Evolutionary conservation across 2,888 invertebrate genomes (phyloP).

Genomic region (Phortica okadai): DNA sequence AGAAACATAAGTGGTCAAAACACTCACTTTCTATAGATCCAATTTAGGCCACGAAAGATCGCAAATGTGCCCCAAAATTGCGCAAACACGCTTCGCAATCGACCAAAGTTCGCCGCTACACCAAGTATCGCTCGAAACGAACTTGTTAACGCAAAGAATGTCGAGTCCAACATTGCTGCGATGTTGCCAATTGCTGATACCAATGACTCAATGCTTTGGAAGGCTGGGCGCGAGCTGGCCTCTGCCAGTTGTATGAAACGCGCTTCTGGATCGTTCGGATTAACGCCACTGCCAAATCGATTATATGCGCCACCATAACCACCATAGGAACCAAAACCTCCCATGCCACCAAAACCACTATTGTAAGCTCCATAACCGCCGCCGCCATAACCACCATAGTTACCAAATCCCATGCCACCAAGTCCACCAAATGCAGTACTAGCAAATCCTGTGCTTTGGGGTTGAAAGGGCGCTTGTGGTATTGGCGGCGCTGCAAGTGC

Average conservation of each 20-base stretch:
- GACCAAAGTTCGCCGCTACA: slow-evolving; percentile 95
- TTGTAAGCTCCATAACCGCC: slow-evolving; percentile 44
- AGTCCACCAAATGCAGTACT: slow-evolving; percentile 39
- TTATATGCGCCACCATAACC: slow-evolving; percentile 68
- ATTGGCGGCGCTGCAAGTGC: slow-evolving; percentile 61
- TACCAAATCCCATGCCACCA: slow-evolving; percentile 36
- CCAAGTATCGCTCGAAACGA: slow-evolving; percentile 97
- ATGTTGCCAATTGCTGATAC: slow-evolving; percentile 95
- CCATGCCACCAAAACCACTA: slow-evolving; percentile 53
- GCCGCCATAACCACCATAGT: slow-evolving; percentile 55
- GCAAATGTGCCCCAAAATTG: slow-evolving; percentile 93
- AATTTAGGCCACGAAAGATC: slow-evolving; percentile 86
- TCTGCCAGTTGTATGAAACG: slow-evolving; percentile 92
- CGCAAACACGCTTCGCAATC: slow-evolving; percentile 87
- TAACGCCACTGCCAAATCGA: slow-evolving; percentile 64
- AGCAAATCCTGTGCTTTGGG: slow-evolving; percentile 4
- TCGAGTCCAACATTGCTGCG: slow-evolving; percentile 97
- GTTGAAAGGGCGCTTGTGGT: slow-evolving; percentile 55
- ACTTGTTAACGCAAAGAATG: slow-evolving; percentile 95
- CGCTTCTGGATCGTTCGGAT: slow-evolving; percentile 72
- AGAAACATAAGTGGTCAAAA: not conserved
- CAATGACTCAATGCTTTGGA: slow-evolving; percentile 95
- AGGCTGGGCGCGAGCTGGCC: slow-evolving; percentile 93
- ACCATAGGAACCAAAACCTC: slow-evolving; percentile 46
- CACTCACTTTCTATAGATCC: slow-evolving; percentile 83